Conservation (phyloP, 2,888 invertebrate species). For the Magallana nippona region DNA sequence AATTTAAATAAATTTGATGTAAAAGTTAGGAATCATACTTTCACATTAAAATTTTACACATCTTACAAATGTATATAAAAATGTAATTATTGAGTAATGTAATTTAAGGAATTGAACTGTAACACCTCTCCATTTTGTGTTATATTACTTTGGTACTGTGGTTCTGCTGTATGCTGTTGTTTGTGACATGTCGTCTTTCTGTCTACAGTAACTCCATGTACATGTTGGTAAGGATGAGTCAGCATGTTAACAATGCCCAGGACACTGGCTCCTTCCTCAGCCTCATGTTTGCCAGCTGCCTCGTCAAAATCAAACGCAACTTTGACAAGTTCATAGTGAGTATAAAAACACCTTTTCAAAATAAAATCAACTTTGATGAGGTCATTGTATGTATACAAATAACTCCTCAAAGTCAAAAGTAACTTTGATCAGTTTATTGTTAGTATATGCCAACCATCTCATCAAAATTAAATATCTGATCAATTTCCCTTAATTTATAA, state of each 20-base stretch:
- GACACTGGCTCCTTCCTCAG: conserved; percentile 92
- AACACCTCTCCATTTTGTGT: too few relatives aligned
- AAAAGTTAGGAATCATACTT: too few relatives aligned
- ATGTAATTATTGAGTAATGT: too few relatives aligned
- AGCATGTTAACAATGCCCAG: conserved; percentile 94
- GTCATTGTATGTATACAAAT: conserved; percentile 85
- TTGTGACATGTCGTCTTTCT: neutral
- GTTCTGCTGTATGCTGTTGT: too few relatives aligned
- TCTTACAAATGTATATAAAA: too few relatives aligned
- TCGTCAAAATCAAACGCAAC: conserved; percentile 92
- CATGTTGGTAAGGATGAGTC: conserved; percentile 93
- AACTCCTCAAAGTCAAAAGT: conserved; percentile 89
- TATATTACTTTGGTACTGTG: too few relatives aligned
- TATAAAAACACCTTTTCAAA: conserved; percentile 84
- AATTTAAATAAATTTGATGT: too few relatives aligned
- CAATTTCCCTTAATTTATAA: too few relatives aligned
- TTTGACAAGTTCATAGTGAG: conserved; percentile 93
- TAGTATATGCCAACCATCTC: conserved; percentile 77
- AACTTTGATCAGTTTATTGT: too few relatives aligned
- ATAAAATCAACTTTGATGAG: conserved; percentile 89
- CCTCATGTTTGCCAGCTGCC: conserved; percentile 91
- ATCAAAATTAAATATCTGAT: conserved; percentile 95
- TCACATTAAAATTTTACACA: too few relatives aligned
- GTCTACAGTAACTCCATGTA: conserved; percentile 92
- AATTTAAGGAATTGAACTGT: too few relatives aligned